Percentiles rank a stretch among this genome's conserved stretches.
phyloP scores from a whole-genome alignment of 2,797 vertebrate genomes.

The Avahi laniger region DNA sequence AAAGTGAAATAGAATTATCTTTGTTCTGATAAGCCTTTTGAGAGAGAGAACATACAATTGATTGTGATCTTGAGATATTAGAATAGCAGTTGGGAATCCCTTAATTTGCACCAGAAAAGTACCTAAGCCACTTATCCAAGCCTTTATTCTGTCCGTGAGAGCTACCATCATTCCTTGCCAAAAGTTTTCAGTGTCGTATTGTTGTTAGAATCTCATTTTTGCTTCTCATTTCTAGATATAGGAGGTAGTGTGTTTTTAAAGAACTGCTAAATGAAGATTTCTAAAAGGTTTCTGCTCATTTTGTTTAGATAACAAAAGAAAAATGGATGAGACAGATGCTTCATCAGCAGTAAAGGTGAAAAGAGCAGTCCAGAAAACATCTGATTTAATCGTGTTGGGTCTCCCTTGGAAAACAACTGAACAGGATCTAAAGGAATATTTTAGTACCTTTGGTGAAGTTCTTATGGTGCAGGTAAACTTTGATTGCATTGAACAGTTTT shows the following conservation, averaged over 20 bases:
- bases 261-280: background rate
- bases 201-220: background rate
- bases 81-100: background rate
- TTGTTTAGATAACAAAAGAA: slow-evolving; percentile 96
- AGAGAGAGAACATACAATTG: background rate
- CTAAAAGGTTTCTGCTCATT: background rate
- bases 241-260: background rate
- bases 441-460: slow-evolving; percentile 97
- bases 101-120: background rate
- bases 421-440: slow-evolving; percentile 98
- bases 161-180: background rate
- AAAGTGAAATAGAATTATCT: background rate
- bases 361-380: slow-evolving; percentile 97
- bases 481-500: background rate
- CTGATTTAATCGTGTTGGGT: slow-evolving; percentile 97
- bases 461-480: slow-evolving; percentile 97
- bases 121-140: accelerated
- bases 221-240: background rate
- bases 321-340: slow-evolving; percentile 99
- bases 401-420: slow-evolving; percentile 99
- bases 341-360: slow-evolving; percentile 98
- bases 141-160: background rate
- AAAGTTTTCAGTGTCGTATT: background rate
- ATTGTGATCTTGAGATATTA: background rate
- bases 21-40: background rate